phyloP scores from a whole-genome alignment of 2,797 vertebrate species.

The Argya squamiceps region DNA sequence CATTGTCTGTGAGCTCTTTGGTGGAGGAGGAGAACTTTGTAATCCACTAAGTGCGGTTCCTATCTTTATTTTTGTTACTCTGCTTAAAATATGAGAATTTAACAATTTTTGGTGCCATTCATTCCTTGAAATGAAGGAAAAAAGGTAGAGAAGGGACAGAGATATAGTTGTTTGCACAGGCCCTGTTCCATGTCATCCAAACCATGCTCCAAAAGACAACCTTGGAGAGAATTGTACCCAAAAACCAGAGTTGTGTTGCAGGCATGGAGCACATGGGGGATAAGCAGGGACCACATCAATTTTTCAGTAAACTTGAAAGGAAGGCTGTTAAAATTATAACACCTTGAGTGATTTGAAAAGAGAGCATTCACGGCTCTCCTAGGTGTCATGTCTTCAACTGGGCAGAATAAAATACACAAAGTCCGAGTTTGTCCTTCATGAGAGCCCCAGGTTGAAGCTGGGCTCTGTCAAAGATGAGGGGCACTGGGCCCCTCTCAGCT shows the following conservation, averaged over 20 bases:
- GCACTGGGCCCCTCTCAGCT: neutral
- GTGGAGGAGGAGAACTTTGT: neutral
- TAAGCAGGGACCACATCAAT: neutral
- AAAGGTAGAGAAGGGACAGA: neutral
- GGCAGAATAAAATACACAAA: neutral
- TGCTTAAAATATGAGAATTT: neutral
- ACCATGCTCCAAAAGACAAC: neutral
- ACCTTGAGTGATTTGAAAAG: neutral
- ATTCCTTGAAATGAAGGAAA: neutral
- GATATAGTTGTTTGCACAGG: fast-evolving
- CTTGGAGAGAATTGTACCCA: neutral
- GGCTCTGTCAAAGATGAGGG: neutral
- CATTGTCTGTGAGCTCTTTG: neutral
- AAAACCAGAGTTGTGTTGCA: neutral
- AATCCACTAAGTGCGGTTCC: neutral
- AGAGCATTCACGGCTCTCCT: neutral
- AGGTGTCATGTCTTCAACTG: neutral
- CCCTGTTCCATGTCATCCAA: neutral
- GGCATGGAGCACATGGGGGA: fast-evolving
- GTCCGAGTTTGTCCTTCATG: neutral
- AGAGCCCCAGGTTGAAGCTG: neutral
- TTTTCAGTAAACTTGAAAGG: neutral
- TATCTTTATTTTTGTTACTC: neutral
- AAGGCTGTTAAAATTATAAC: neutral
- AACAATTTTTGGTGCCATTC: neutral